Conservation (phyloP, 2,113 vertebrate genomes). For the Percina caprodes region DNA sequence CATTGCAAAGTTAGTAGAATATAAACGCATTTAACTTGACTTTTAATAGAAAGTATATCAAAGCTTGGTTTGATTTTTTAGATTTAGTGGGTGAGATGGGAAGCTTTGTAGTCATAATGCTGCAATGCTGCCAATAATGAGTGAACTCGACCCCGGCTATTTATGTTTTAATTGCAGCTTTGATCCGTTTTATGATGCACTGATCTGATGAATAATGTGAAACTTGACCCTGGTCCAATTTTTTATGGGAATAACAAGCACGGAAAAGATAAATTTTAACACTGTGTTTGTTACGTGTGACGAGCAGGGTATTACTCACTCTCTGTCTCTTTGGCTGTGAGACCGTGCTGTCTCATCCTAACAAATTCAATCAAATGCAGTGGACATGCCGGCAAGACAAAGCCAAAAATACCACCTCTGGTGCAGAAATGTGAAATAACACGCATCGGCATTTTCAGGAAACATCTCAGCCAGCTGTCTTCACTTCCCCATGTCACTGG, state of each 20-base stretch:
- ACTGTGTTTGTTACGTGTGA: neutral
- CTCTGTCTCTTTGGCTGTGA: neutral
- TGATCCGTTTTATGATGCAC: neutral
- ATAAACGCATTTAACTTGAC: neutral
- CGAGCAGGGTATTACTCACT: neutral
- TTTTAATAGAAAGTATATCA: neutral
- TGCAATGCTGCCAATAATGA: neutral
- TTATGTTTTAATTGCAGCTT: conserved; percentile 24
- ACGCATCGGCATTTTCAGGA: conserved; percentile 45
- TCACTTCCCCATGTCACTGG: conserved; percentile 46
- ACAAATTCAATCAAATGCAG: neutral
- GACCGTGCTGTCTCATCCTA: neutral
- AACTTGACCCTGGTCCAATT: conserved; percentile 3
- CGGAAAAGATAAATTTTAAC: neutral
- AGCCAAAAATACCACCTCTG: conserved; percentile 7
- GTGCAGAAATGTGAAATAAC: conserved; percentile 28
- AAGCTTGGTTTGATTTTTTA: neutral
- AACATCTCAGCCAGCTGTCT: conserved; percentile 59
- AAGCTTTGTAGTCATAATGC: conserved; percentile 12
- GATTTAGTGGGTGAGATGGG: neutral
- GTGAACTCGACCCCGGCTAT: neutral
- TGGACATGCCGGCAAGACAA: conserved; percentile 1
- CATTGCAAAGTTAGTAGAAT: too few relatives aligned
- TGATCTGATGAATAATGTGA: conserved; percentile 21
- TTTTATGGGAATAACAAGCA: conserved; percentile 5